Base-by-base conservation (phyloP, 92 coral and sea anemone genomes). In the Epizoanthus fatuus region DNA sequence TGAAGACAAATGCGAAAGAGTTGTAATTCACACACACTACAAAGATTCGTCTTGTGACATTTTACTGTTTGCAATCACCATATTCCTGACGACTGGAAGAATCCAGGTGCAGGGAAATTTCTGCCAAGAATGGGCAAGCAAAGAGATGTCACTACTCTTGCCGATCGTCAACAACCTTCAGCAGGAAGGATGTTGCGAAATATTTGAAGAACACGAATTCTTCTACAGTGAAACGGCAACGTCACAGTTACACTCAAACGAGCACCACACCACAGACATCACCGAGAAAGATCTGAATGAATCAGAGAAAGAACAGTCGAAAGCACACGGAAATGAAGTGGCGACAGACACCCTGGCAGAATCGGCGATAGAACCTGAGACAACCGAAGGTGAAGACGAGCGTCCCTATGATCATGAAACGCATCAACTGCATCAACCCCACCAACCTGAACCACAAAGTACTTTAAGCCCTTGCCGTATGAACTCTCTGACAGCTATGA, bases 1-100 rank as follows among this genome's bases (percentile, higher is more conserved):
- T 45, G 72, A 67, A 67, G 72, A 67, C 72, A 67, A 67, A 37
- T 67, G 72, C 51, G 72, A 67, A 39, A 42, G 72, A 17, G 35
- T 67, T 17, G 72, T 67, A 5, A 45, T 67, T 67, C 72, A 35
- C 44, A 17, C 39, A 32, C 39, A 67, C 39, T 67, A 32, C 39
- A 67, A 8, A 67, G 72, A 37, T 32, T 42, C 11, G 39, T 42
- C 35, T 7, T 19, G 14, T 32, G 19, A 67, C 39, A 45, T 10
- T 42, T 37, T 67, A 67, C 72, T 67, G 2, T 67, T 67, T 67
- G 72, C 16, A 14, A 67, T 67, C 25, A 67, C 72, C 14, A 44
- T 67, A 7, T 67, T 55, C 16, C 17, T 55, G 3, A 55, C 59
- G 3, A 55, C 59, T 12, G 59, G 59, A 22, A 67, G 44, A 40